Evolutionary conservation across 1,140 invertebrate genomes (phyloP).

Genomic region (Dendrolimus kikuchii): DNA sequence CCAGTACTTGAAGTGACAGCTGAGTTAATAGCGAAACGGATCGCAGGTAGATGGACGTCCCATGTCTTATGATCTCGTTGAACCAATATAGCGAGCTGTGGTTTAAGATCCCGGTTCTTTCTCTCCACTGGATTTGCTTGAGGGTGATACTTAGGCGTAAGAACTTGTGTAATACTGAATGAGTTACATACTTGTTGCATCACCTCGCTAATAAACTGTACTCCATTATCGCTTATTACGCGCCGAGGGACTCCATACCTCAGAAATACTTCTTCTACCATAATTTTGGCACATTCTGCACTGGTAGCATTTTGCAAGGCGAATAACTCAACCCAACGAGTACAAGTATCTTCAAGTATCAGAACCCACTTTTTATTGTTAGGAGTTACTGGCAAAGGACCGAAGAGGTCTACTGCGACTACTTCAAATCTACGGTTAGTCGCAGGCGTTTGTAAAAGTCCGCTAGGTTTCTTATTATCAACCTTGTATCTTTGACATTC

Average conservation of each 20-base stretch:
- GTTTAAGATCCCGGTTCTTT: slow-evolving; percentile 12
- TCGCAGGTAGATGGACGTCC: too few species aligned
- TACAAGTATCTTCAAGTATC: slow-evolving; percentile 8
- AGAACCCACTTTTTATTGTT: slow-evolving; percentile 7
- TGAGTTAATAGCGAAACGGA: too few species aligned
- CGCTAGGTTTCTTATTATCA: too few species aligned
- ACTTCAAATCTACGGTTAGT: too few species aligned
- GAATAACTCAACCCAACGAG: slow-evolving; percentile 9
- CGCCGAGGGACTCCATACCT: slow-evolving; percentile 19
- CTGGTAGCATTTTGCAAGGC: too few species aligned
- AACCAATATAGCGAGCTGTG: too few species aligned
- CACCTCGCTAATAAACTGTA: slow-evolving; percentile 22
- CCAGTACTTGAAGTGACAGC: too few species aligned
- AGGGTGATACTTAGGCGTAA: slow-evolving; percentile 32
- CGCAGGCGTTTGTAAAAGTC: too few species aligned
- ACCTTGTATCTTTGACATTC: too few species aligned
- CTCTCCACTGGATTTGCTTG: slow-evolving; percentile 6
- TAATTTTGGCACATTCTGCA: too few species aligned
- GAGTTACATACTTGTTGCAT: slow-evolving; percentile 34
- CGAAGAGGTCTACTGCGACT: slow-evolving; percentile 12
- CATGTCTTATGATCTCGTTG: too few species aligned
- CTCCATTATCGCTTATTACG: slow-evolving; percentile 27
- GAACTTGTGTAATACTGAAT: slow-evolving; percentile 28
- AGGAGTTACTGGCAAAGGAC: slow-evolving; percentile 1
- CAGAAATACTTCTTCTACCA: too few species aligned